A percentile compares a stretch with the other conserved stretches of the same genome.
phyloP scores from a whole-genome alignment of 2,797 vertebrate genomes.

The Anguilla pacifica region DNA sequence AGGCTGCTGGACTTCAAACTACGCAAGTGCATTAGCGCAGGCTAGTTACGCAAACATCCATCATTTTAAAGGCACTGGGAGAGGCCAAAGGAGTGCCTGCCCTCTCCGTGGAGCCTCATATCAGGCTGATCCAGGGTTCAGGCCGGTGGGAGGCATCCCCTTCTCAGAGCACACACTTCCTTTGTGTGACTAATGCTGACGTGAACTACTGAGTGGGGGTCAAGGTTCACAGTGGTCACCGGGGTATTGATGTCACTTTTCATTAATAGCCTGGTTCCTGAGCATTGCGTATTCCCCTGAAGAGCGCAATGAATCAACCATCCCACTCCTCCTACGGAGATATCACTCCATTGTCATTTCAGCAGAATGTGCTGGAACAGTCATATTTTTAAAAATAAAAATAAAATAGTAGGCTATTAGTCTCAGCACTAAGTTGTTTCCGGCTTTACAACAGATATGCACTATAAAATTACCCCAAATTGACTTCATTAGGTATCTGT shows the following conservation, averaged over 20 bases:
- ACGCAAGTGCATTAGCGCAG: slow-evolving; percentile 1
- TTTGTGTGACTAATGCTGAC: slow-evolving; percentile 22
- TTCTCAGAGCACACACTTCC: slow-evolving; percentile 27
- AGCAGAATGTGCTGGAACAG: background rate
- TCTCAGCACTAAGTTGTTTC: background rate
- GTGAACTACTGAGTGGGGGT: slow-evolving; percentile 6
- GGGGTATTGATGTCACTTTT: slow-evolving; percentile 20
- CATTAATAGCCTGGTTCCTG: slow-evolving; percentile 16
- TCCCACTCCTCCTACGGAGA: background rate
- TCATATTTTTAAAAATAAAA: background rate
- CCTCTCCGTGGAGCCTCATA: background rate
- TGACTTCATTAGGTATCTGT: background rate
- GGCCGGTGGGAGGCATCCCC: background rate
- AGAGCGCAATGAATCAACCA: slow-evolving; percentile 8
- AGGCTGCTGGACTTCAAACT: background rate
- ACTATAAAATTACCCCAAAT: background rate
- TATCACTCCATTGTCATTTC: slow-evolving; percentile 10
- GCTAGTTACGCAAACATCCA: background rate
- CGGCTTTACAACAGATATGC: background rate
- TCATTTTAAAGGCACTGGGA: background rate
- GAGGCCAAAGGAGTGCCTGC: background rate
- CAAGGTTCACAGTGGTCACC: slow-evolving; percentile 4
- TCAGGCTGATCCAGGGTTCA: background rate
- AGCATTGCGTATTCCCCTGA: background rate
- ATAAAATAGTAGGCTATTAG: background rate